A percentile compares a stretch with the other conserved stretches of the same genome.
These are phyloP conservation scores for Caenorhabditis inopinata DNA, from an alignment of 1,140 invertebrate genomes.

Conservation along the genomic window DNA sequence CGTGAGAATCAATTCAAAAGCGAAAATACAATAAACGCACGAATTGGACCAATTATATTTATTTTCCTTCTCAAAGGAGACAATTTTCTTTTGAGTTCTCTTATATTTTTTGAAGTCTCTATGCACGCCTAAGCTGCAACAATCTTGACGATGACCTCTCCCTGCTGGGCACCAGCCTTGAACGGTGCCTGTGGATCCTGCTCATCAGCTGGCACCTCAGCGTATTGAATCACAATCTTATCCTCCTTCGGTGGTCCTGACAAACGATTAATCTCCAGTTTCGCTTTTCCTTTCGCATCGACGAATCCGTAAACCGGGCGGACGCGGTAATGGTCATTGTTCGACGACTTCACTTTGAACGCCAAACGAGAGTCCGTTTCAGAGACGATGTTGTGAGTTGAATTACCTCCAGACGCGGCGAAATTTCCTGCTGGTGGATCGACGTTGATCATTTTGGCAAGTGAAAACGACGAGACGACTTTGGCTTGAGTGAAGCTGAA, in stretches of 20 bases:
- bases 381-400: constrained; percentile 52
- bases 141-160: constrained; percentile 49
- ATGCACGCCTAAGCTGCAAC: background rate
- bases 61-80: too few species aligned
- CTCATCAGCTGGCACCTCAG: constrained; percentile 56
- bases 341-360: constrained; percentile 54
- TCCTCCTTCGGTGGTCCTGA: constrained; percentile 57
- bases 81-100: too few species aligned
- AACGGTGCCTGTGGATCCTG: constrained; percentile 53
- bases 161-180: constrained; percentile 54
- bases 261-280: constrained; percentile 53
- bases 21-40: too few species aligned
- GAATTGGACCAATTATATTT: too few species aligned
- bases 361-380: constrained; percentile 45
- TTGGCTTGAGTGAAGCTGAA: background rate
- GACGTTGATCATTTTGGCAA: constrained; percentile 46
- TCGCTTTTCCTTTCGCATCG: constrained; percentile 43
- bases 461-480: background rate
- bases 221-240: constrained; percentile 58
- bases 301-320: constrained; percentile 23
- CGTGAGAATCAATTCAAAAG: too few species aligned
- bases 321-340: constrained; percentile 18
- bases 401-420: constrained; percentile 47
- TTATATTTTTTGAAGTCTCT: too few species aligned
- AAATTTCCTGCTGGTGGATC: constrained; percentile 48